phyloP scores from a whole-genome alignment of 2,888 invertebrate genomes.

The Ormyrus thymus region DNA sequence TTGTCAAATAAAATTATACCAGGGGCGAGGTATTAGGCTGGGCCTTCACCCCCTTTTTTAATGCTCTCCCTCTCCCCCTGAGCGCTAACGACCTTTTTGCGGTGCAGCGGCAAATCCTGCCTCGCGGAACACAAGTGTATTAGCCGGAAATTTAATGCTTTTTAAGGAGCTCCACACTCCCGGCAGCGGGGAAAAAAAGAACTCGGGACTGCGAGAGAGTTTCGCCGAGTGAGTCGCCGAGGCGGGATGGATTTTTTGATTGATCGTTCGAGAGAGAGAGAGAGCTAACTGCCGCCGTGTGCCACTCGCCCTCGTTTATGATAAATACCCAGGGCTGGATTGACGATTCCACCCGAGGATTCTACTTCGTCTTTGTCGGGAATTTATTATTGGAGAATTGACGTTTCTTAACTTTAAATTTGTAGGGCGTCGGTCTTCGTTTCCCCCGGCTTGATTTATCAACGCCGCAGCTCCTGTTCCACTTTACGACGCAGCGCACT shows the following conservation, averaged over 20 bases:
- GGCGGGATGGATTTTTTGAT: constrained; percentile 32
- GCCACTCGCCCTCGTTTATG: too few species aligned
- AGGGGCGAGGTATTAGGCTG: background rate
- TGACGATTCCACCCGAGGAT: constrained; percentile 42
- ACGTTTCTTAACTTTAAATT: too few species aligned
- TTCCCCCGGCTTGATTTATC: too few species aligned
- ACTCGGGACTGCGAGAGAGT: too few species aligned
- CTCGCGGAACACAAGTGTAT: constrained; percentile 49
- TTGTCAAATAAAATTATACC: constrained; percentile 57
- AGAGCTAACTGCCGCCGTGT: too few species aligned
- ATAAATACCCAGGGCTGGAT: background rate
- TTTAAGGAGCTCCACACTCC: constrained; percentile 1
- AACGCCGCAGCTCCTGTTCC: too few species aligned
- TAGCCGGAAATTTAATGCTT: constrained; percentile 52
- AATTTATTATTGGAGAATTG: background rate
- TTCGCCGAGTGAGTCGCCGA: too few species aligned
- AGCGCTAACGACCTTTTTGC: constrained; percentile 55
- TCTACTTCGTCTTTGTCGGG: constrained; percentile 5
- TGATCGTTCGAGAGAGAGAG: constrained; percentile 28
- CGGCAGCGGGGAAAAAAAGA: too few species aligned
- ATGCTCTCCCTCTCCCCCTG: background rate
- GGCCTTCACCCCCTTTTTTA: constrained; percentile 7
- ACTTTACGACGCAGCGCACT: too few species aligned
- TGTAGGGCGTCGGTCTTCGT: too few species aligned
- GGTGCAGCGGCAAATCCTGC: constrained; percentile 39